Evolutionary conservation across 2,113 vertebrate genomes (phyloP).

Genomic region (Danio rerio): GRCz12tu NC_133192.1:56078501-56079000

Average conservation of each 20-base stretch:
- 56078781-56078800: conserved; percentile 83
- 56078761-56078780: conserved; percentile 88
- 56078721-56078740: conserved; percentile 88
- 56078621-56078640: conserved; percentile 95
- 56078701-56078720: conserved; percentile 92
- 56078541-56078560: conserved; percentile 85
- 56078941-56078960: conserved; percentile 94
- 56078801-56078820: conserved; percentile 88
- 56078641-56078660: conserved; percentile 93
- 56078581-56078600: conserved; percentile 90
- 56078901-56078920: conserved; percentile 90
- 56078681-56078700: conserved; percentile 89
- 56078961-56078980: conserved; percentile 97
- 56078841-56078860: conserved; percentile 90
- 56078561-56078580: conserved; percentile 91
- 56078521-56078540: conserved; percentile 93
- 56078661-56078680: conserved; percentile 90
- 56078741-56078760: conserved; percentile 89
- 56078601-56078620: conserved; percentile 90
- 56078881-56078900: conserved; percentile 85
- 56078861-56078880: conserved; percentile 90
- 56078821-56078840: conserved; percentile 89
- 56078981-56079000: conserved; percentile 89
- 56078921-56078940: conserved; percentile 88
- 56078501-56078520: conserved; percentile 96